Base-by-base conservation (phyloP, 1,140 invertebrate genomes). In the Solenopsis invicta region DNA sequence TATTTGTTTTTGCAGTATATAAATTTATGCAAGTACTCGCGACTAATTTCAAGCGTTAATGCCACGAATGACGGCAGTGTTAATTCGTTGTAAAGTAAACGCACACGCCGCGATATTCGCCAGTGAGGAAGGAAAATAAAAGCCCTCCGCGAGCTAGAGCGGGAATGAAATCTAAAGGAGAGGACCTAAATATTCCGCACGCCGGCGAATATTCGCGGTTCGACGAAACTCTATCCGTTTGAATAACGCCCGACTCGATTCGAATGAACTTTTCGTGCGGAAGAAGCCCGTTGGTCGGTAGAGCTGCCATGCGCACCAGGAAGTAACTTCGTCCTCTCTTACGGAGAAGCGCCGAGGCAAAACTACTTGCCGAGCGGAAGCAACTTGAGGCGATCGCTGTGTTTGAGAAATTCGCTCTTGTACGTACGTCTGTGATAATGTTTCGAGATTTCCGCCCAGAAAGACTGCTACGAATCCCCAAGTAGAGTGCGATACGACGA, bases 181-280 rank as follows among this genome's bases (percentile, higher is more conserved):
- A 52, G 50, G 64, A 76, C 45, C 77, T 50, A 77, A 87, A 85
- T 87, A 75, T 84, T 86, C 75, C 48, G 45, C 34, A 37, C 59
- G 18, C 24, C 29, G 50, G 24, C 41, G 29, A 37, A 85, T 85
- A 85, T 88, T 37, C 29, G 75, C 61, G 74, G 41, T 87, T 84
- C 74, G 59, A 69, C 59, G 54, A 69, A 74, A 88, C 61, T 66
- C 71, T 71, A 72, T 71, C 50, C 52, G 34, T 50, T 56, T 66
- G 76, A 88, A 81, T 82, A 86, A 88, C 69, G 56, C 34, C 45
- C 66, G 74, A 78, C 61, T 85, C 67, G 74, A 77, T 87, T 74
- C 78, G 81, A 88, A 89, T 85, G 86, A 89, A 88, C 72, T 87
- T 87, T 78, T 74, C 86, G 74, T 71, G 88, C 74, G 86, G 77